Evolutionary conservation across 2,888 invertebrate species (phyloP), one percentile per base, ranked within the genome.

Genomic region (Lydus trimaculatus): DNA sequence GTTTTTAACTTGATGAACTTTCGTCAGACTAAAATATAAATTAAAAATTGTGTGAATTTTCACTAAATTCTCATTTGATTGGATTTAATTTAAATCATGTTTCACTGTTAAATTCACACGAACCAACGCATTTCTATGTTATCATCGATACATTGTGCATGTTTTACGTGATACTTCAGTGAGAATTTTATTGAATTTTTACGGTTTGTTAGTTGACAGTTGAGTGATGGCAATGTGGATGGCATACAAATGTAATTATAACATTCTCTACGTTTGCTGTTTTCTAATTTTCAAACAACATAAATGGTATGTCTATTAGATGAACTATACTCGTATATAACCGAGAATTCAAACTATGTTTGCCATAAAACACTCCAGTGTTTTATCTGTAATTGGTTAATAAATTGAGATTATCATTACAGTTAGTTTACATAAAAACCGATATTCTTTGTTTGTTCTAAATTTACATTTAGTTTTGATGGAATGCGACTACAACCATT

Each of bases 171-270:
- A 1, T 20, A 20, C n/a, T 9, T 20, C 11, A 11, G 20, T 3
- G 2, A 17, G 48, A 36, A 68, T 65, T 61, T 67, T 56, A 60
- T 65, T 63, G 65, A 58, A 59, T 65, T 67, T 65, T 58, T 61
- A 64, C 67, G 67, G 67, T 61, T 67, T 67, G 67, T 64, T 67
- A 58, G 60, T 33, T 67, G 60, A 52, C 63, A 67, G 59, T 36
- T 28, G 48, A 33, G 62, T 25, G 56, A 56, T 15, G 9, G 13
- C 13, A 61, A 61, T 63, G 63, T 63, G 28, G 62, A 48, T 48
- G 33, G 65, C 58, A 68, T 63, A 65, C 64, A 65, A 68, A 68
- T 65, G 68, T 58, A 68, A 68, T 68, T 65, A 65, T 59, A 59
- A 23, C 36, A 23, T 52, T 31, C 33, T n/a, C 60, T 64, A 64